phyloP scores from a whole-genome alignment of 2,797 vertebrate genomes.

The Myripristis jacobus region DNA sequence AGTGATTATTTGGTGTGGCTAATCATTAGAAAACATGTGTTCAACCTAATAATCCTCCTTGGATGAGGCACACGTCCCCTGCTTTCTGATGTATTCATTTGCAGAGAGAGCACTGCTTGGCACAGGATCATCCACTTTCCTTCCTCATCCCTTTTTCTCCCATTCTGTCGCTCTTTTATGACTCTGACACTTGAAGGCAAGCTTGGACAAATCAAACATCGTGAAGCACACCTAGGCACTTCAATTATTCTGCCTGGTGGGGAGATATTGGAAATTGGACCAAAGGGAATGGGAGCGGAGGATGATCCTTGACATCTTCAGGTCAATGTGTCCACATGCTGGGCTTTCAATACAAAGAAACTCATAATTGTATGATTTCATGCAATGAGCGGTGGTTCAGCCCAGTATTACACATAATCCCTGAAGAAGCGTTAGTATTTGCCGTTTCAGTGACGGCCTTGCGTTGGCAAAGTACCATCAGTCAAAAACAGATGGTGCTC shows the following conservation, averaged over 20 bases:
- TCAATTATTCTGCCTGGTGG: constrained; percentile 5
- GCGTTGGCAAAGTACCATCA: background rate
- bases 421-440: constrained; percentile 25
- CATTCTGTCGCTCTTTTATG: constrained; percentile 28
- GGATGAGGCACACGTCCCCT: constrained; percentile 18
- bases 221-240: constrained; percentile 36
- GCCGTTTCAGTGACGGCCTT: constrained; percentile 17
- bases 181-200: constrained; percentile 36
- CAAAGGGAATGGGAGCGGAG: constrained; percentile 13
- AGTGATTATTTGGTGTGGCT: constrained; percentile 19
- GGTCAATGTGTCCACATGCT: constrained; percentile 43
- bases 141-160: constrained; percentile 26
- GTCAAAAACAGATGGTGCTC: constrained; percentile 20
- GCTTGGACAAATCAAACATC: constrained; percentile 28
- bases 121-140: constrained; percentile 17
- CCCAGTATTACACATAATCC: constrained; percentile 33
- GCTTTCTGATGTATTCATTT: constrained; percentile 34
- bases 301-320: constrained; percentile 38
- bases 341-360: constrained; percentile 37
- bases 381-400: constrained; percentile 17
- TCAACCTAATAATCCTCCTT: constrained; percentile 13
- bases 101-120: constrained; percentile 22
- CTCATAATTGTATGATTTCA: constrained; percentile 44
- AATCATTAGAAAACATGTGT: constrained; percentile 25
- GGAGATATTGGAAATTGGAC: constrained; percentile 22